Evolutionary conservation across 2,797 vertebrate species (phyloP), one percentile per base, ranked within the genome.

Genomic region (Hipposideros larvatus): DNA sequence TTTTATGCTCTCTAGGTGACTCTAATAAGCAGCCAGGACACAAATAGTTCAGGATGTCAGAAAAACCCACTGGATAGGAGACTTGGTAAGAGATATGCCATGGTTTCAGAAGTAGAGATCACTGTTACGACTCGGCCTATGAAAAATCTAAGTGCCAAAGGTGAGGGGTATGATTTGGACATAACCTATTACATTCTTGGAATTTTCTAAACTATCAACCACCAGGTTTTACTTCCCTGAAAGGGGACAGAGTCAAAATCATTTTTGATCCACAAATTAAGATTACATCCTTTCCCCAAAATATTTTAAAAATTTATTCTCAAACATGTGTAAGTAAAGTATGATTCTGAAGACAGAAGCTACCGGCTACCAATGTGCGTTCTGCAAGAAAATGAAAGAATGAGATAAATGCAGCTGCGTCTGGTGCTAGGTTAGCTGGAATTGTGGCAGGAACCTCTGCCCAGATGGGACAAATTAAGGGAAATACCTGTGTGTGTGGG

Each of bases 191-290:
- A 5, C 0, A 43, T 41, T 95, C 86, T 82, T 91, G 21, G 84
- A 88, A 71, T 74, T 93, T 87, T 83, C 68, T 84, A 61, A 95
- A 78, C 59, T 66, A 63, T 82, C 57, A 87, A 63, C 43, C 86
- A 53, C 84, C 22, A 34, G 24, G 18, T 53, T 91, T 92, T 46
- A 82, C 96, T 93, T 87, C 87, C 18, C 53, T 94, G 66, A 65
- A 89, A 73, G 41, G 48, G 7, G 13, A n/a, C 41, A 19, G 19
- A 26, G 31, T 75, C 7, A 82, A 74, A 92, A 82, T 59, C 31
- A 73, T 48, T 89, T 93, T 68, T 94, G 48, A 79, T 8, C 31
- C 16, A 46, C 5, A 55, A 61, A 85, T 57, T 91, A 78, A 91
- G 15, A 73, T 18, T 74, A 59, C 46, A 83, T 86, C 48, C 59